A percentile compares a stretch with the other conserved stretches of the same genome.
These are phyloP conservation scores for Steatocranus sp. DNA, from an alignment of 2,797 vertebrate species.

Conservation along the genomic window DNA sequence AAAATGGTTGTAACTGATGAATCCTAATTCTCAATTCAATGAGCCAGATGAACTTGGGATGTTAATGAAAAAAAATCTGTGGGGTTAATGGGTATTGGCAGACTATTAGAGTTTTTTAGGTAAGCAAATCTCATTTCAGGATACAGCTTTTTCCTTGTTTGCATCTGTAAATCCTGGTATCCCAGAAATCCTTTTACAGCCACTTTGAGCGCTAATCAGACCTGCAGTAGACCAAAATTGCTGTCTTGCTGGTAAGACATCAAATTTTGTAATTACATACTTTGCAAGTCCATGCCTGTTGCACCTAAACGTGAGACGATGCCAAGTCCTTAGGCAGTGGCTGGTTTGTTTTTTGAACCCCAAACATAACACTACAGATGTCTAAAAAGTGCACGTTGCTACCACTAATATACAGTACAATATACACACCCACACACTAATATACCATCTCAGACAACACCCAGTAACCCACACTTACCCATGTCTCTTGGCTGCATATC, in stretches of 20 bases:
- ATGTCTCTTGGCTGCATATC: not conserved
- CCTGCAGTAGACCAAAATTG: not conserved
- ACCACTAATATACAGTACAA: not conserved
- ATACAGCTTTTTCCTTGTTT: not conserved
- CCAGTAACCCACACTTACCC: not conserved
- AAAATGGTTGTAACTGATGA: not conserved
- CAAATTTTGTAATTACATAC: constrained; percentile 40
- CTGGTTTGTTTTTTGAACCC: constrained; percentile 11
- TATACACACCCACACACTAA: constrained; percentile 5
- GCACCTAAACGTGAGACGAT: not conserved
- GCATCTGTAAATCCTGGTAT: constrained; percentile 3
- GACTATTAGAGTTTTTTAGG: not conserved
- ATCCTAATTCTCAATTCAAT: not conserved
- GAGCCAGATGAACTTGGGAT: not conserved
- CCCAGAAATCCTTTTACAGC: not conserved
- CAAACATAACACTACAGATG: not conserved
- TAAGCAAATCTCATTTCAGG: not conserved
- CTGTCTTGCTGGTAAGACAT: constrained; percentile 7
- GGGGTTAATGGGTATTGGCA: not conserved
- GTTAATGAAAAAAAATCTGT: not conserved
- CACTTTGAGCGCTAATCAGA: not conserved
- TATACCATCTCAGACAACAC: constrained; percentile 18
- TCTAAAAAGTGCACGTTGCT: not conserved
- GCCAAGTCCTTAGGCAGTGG: not conserved
- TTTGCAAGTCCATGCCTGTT: constrained; percentile 46